phyloP scores from a whole-genome alignment of 1,140 invertebrate genomes.

The Tetragonula clypearis region DNA sequence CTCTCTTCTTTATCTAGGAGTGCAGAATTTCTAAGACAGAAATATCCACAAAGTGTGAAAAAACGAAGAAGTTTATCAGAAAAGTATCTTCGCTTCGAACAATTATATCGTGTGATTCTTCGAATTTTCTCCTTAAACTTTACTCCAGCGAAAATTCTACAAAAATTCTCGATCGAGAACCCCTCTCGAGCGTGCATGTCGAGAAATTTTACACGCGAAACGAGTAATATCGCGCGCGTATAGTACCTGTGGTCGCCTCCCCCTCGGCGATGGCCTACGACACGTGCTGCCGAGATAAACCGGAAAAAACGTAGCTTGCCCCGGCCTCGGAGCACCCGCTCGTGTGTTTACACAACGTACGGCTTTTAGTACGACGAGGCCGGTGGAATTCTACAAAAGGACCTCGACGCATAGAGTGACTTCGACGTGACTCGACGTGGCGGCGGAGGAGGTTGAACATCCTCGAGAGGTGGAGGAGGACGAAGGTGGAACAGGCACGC shows the following conservation, averaged over 20 bases:
- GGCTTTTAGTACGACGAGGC: conserved; percentile 1
- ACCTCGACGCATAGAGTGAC: neutral
- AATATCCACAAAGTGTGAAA: neutral
- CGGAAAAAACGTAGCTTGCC: neutral
- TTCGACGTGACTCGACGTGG: conserved; percentile 31
- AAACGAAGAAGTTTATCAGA: neutral
- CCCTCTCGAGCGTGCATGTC: neutral
- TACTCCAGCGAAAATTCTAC: too few relatives aligned
- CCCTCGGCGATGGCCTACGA: neutral
- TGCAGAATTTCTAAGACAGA: neutral
- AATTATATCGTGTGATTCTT: too few relatives aligned
- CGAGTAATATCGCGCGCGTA: neutral
- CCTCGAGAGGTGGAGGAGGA: conserved; percentile 1
- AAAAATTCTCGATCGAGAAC: too few relatives aligned
- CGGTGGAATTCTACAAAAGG: neutral
- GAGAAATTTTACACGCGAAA: neutral
- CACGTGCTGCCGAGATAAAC: conserved; percentile 10
- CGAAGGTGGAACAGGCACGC: neutral
- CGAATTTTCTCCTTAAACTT: too few relatives aligned
- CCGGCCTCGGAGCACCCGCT: neutral
- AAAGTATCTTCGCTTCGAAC: too few relatives aligned
- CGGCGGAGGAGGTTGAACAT: neutral
- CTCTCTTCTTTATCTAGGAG: too few relatives aligned
- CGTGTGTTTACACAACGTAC: conserved; percentile 1
- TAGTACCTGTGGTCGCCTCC: neutral